phyloP scores from a whole-genome alignment of 2,113 vertebrate genomes.

The Muntiacus reevesi region DNA sequence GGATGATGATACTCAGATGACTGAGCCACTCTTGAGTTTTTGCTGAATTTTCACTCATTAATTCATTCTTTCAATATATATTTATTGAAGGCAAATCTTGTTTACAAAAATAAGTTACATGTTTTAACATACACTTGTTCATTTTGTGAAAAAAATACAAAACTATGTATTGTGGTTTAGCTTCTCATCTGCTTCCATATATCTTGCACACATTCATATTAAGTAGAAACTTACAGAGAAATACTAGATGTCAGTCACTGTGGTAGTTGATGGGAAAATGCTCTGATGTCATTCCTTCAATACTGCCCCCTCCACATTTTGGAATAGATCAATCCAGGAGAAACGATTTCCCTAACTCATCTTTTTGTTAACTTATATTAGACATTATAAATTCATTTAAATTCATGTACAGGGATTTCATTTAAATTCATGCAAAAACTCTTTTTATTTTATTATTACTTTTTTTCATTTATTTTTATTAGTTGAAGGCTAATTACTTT shows the following conservation, averaged over 20 bases:
- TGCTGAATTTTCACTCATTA: not conserved
- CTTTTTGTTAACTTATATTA: not conserved
- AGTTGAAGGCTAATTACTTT: no score
- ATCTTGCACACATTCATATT: not conserved
- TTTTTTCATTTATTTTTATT: no score
- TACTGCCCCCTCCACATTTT: not conserved
- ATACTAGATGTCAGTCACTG: not conserved
- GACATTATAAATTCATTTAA: not conserved
- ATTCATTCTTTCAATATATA: not conserved
- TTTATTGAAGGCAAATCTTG: not conserved
- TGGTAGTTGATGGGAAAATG: not conserved
- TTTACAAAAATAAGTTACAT: not conserved
- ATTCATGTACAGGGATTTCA: not conserved
- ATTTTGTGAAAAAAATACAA: not conserved
- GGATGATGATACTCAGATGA: not conserved
- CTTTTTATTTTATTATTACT: not conserved
- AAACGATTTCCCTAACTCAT: not conserved
- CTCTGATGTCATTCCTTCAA: not conserved
- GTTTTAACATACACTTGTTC: not conserved
- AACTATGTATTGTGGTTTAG: not conserved
- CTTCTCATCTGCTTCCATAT: not conserved
- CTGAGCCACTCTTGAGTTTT: not conserved
- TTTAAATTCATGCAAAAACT: not conserved
- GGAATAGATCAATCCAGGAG: not conserved
- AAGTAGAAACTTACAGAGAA: not conserved